These are phyloP conservation scores for Cybosia mesomella DNA, from an alignment of 2,888 invertebrate genomes.

Conservation along the genomic window DNA sequence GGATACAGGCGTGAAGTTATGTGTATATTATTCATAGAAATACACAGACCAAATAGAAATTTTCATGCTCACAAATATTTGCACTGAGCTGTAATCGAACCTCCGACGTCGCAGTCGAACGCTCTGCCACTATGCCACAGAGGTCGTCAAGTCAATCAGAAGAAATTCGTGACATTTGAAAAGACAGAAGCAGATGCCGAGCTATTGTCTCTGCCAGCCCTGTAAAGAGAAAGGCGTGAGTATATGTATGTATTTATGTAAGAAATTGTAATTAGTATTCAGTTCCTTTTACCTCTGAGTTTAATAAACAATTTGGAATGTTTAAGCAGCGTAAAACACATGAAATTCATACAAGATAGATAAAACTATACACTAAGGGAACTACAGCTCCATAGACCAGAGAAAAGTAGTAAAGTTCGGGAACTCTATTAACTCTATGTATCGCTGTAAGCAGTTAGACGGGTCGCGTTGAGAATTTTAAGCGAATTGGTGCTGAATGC, in stretches of 20 bases:
- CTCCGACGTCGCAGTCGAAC: too few species aligned
- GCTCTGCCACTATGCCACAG: too few species aligned
- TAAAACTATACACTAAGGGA: constrained; percentile 14
- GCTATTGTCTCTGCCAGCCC: neutral
- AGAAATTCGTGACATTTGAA: too few species aligned
- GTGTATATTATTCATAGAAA: too few species aligned
- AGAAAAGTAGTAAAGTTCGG: constrained; percentile 37
- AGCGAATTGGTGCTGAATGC: constrained; percentile 25
- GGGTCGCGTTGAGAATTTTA: constrained; percentile 40
- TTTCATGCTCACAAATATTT: too few species aligned
- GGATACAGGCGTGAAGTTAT: too few species aligned
- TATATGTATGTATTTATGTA: neutral
- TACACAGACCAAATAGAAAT: too few species aligned
- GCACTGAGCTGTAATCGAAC: too few species aligned
- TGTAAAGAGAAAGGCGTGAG: neutral
- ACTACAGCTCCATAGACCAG: constrained; percentile 13
- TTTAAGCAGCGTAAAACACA: neutral
- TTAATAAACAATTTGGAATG: neutral
- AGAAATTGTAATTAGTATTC: neutral
- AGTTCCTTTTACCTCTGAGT: neutral
- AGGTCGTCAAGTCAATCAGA: too few species aligned
- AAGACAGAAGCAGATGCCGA: too few species aligned
- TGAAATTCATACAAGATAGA: neutral
- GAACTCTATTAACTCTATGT: constrained; percentile 53
- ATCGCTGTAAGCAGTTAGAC: constrained; percentile 29